Evolutionary conservation across 2,797 vertebrate genomes (phyloP), one percentile per base, ranked within the genome.

Genomic region (Threskiornis aethiopicus): DNA sequence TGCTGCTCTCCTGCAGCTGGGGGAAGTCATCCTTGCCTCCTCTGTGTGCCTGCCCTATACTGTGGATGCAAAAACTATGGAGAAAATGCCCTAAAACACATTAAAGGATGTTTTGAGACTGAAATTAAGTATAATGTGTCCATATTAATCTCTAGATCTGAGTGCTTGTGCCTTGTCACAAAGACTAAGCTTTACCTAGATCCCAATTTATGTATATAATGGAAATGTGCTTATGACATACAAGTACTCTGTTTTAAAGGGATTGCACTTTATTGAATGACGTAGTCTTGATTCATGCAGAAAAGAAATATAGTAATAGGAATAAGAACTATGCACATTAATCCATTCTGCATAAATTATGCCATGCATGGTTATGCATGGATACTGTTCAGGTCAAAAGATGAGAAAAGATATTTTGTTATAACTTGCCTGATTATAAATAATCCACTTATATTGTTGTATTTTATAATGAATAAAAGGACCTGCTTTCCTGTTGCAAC

Each of bases 1-100:
- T 8, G 24, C 13, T 13, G 12, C 26, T 49, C 3, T 1, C 33
- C 70, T 67, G 7, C 1, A 2, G 37, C 49, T 9, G 22, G 19
- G 35, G 9, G n/a, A 35, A 20, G 16, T 20, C 35, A 2, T 26
- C 42, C 64, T 31, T 41, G 28, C 21, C 19, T 31, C 12, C 24
- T 20, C 20, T 25, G 8, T 28, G 18, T 66, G 46, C 21, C 35
- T 2, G 5, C 4, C 16, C 44, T 22, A 11, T 10, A 3, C 25
- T 24, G 19, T 18, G 10, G 26, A 5, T 39, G 21, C 17, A 66
- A 87, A 69, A 57, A 42, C 3, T 5, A 17, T 5, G 1, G 13
- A 55, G n/a, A 67, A 70, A 78, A 57, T 49, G 12, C 7, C 13
- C 18, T 39, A 8, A 84, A 76, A 7, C 6, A 26, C 9, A 21